Base-by-base conservation (phyloP, 2,113 vertebrate genomes). In the Lanius collurio region DNA sequence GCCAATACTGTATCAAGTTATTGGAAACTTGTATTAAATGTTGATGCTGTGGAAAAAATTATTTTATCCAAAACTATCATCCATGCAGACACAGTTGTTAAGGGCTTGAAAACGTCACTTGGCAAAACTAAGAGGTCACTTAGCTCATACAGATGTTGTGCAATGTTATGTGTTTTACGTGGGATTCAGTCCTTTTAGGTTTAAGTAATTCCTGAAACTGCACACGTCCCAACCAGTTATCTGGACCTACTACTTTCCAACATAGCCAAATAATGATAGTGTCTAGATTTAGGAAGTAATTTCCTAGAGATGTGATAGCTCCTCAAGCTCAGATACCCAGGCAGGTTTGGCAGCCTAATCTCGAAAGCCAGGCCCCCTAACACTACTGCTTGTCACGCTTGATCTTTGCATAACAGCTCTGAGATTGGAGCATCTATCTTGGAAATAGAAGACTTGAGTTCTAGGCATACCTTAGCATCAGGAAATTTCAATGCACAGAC, bases 161-260 rank as follows among this genome's bases (percentile, higher is more conserved):
- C 15, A 83, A 31, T 2, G 1, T n/a, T 47, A 50, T 6, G 15
- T 3, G 27, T 67, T 93, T 81, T 68, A 50, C 9, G 7, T n/a
- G 27, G 17, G 22, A 27, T 67, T 56, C 5, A 4, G 1, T 70
- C 30, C 9, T 65, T 80, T 65, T 28, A 83, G 4, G 23, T 63
- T 70, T 70, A 60, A 83, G 28, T 49, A 37, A 75, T 60, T 75
- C 16, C 21, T 50, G 52, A 67, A 60, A 22, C 7, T n/a, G 59
- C 39, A 26, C 0, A 0, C 20, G 8, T 53, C 11, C 20, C 33
- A 74, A 13, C 11, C 52, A 30, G 5, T 52, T 62, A 33, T 53
- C 21, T 75, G 44, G 31, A 68, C 4, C 31, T 59, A 39, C 27
- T 60, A 11, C 28, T 79, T 86, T 56, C 12, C 17, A 46, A 18